Evolutionary conservation across 2,113 vertebrate species (phyloP).

Genomic region (Pelusios castaneus): DNA sequence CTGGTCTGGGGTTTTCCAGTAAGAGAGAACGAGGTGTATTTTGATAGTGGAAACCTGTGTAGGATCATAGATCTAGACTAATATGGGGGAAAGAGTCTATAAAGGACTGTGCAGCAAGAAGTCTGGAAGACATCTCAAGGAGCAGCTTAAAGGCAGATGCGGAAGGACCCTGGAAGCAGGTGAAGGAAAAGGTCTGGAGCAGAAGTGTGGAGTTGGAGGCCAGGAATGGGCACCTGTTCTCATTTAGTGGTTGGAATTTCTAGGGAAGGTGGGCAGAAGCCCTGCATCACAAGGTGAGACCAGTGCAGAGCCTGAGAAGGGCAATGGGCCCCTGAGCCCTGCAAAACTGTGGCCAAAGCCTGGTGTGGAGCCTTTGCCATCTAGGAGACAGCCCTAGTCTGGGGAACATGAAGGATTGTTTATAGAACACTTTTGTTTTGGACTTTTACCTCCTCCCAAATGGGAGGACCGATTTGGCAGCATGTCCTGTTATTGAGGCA

Average conservation of each 20-base stretch:
- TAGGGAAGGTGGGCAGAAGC: rapidly evolving
- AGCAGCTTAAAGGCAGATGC: neutral
- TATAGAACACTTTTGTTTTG: neutral
- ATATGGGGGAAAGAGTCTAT: neutral
- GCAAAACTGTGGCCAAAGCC: neutral
- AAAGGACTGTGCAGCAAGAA: neutral
- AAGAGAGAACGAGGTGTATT: neutral
- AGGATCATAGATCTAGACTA: neutral
- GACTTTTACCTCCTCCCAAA: neutral
- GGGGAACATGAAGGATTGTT: neutral
- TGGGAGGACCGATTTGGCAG: neutral
- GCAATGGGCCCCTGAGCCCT: neutral
- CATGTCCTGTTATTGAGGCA: neutral
- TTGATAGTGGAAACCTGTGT: neutral
- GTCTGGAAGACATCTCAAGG: neutral
- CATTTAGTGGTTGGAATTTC: neutral
- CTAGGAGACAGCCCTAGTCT: neutral
- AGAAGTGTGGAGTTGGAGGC: neutral
- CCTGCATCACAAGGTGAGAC: neutral
- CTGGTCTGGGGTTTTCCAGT: neutral
- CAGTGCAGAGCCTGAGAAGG: rapidly evolving
- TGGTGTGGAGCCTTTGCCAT: neutral
- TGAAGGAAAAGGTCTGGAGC: neutral
- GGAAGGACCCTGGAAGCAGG: neutral
- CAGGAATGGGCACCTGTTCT: neutral